Base-by-base conservation (phyloP, 2,797 vertebrate genomes). In the Tauraco hartlaubi region DNA sequence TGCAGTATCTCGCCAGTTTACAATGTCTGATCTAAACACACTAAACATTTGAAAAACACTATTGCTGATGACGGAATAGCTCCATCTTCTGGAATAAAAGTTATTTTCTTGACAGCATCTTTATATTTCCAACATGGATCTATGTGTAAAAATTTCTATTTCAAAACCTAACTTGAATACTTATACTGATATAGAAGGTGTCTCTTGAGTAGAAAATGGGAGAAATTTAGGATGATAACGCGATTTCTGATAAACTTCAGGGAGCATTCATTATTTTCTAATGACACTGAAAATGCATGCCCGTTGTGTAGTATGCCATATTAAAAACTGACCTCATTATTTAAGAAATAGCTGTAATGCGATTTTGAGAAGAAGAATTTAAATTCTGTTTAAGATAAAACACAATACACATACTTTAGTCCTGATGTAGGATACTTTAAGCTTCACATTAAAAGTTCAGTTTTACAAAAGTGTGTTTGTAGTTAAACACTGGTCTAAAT, bases 31-130 rank as follows among this genome's bases (percentile, higher is more conserved):
- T 46, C 80, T 88, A 83, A 96, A 92, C 77, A 89, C 37, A 62
- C 1, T n/a, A 74, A 90, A 84, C 59, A 72, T 84, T 51, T 59
- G 19, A 86, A 89, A 96, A 94, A 69, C 55, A 64, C 94, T 94
- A 98, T 77, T 97, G 97, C 94, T 95, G 63, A 92, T 92, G 94
- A 96, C 85, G 85, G 95, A 97, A 96, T 71, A 97, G 97, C 97
- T 98, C 97, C 97, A 97, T 83, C 96, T 88, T 96, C 84, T 97
- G 96, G 97, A 97, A 85, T 55, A 92, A 82, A 96, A 95, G 61
- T 78, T 71, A 73, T 39, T 90, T 92, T 92, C 51, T 58, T 71
- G 49, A 83, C 81, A 95, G 91, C 19, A 14, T 37, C 69, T 93
- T 96, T 69, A 2, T 80, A 94, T 79, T 88, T 92, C 88, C 59